Conservation (phyloP, 1,140 invertebrate species). For the Eubasilissa regina region DNA sequence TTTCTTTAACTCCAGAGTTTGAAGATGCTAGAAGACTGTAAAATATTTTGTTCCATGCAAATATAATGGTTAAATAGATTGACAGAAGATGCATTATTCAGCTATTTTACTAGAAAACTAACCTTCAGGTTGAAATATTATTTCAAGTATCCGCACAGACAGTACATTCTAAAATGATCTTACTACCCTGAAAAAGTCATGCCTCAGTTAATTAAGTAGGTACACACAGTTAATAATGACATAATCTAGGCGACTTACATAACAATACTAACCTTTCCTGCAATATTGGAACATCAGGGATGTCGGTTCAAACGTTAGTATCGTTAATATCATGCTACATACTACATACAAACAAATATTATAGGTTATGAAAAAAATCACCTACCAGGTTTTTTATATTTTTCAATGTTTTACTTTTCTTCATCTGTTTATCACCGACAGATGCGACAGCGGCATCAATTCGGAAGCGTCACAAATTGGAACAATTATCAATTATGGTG, state of each 20-base stretch:
- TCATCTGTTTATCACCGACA: slow-evolving; percentile 18
- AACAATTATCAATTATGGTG: slow-evolving; percentile 34
- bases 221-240: neutral
- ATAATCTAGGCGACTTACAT: neutral
- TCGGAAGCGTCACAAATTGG: slow-evolving; percentile 11
- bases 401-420: slow-evolving; percentile 21
- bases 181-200: neutral
- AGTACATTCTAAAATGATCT: too few species aligned
- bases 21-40: too few species aligned
- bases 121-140: neutral
- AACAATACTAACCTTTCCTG: slow-evolving; percentile 23
- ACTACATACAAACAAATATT: slow-evolving; percentile 24
- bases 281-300: neutral
- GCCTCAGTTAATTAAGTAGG: neutral
- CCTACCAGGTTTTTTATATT: slow-evolving; percentile 33
- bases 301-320: slow-evolving; percentile 1
- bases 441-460: slow-evolving; percentile 28
- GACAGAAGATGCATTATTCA: too few species aligned
- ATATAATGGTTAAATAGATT: too few species aligned
- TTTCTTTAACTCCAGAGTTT: too few species aligned
- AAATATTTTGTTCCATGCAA: too few species aligned
- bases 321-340: slow-evolving; percentile 24
- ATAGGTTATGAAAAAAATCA: slow-evolving; percentile 31
- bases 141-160: too few species aligned
- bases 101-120: neutral